phyloP scores from a whole-genome alignment of 2,888 invertebrate species.

The Malacosoma neustria region DNA sequence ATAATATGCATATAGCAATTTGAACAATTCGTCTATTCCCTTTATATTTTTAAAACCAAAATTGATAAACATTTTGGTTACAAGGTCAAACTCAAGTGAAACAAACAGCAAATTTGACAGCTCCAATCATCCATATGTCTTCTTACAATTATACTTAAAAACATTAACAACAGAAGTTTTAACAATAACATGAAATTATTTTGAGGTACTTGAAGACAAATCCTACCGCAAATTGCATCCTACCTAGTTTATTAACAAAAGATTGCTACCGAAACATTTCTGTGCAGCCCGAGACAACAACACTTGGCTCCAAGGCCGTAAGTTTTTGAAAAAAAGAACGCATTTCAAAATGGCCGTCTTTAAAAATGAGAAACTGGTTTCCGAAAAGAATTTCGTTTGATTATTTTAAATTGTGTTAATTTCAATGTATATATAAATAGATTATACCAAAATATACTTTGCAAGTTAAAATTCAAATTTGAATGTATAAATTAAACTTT shows the following conservation, averaged over 20 bases:
- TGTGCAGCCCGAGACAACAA: slow-evolving; percentile 7
- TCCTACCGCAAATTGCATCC: not conserved
- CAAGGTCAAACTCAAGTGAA: not conserved
- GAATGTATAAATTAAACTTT: too few species aligned
- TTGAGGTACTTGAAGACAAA: slow-evolving; percentile 9
- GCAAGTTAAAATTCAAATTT: too few species aligned
- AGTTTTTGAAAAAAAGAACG: not conserved
- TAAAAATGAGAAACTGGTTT: not conserved
- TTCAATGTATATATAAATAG: too few species aligned
- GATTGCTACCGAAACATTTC: not conserved
- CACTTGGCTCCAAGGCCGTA: slow-evolving; percentile 11
- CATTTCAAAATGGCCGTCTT: not conserved
- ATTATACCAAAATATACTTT: too few species aligned
- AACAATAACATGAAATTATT: slow-evolving; percentile 4
- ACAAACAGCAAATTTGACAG: slow-evolving; percentile 27
- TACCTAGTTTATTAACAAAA: not conserved
- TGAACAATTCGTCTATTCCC: too few species aligned
- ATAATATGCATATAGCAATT: too few species aligned
- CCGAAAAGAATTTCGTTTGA: not conserved
- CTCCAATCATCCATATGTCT: slow-evolving; percentile 41
- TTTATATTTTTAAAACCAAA: too few species aligned
- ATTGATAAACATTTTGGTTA: not conserved
- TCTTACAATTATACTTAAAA: slow-evolving; percentile 6
- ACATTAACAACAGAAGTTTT: not conserved
- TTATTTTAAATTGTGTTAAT: too few species aligned